A percentile compares a stretch with the other conserved stretches of the same genome.
Evolutionary conservation across 2,888 invertebrate species (phyloP).

Genomic region (Selenia dentaria): DNA sequence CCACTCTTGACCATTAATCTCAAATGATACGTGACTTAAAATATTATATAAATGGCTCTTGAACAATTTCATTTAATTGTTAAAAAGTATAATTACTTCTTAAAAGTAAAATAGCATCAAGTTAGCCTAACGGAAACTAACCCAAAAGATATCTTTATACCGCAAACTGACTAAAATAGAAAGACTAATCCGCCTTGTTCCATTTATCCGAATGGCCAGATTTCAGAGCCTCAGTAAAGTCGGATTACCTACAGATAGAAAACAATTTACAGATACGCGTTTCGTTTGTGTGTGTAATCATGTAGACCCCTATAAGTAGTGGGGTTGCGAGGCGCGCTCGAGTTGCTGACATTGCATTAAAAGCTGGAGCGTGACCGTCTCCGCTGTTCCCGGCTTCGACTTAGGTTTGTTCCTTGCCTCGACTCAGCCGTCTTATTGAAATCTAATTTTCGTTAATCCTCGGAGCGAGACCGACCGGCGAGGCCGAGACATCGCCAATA

Average conservation of each 20-base stretch:
- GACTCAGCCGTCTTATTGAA: slow-evolving; percentile 81
- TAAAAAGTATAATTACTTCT: too few relatives aligned
- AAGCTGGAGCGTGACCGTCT: slow-evolving; percentile 74
- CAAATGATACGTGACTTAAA: too few relatives aligned
- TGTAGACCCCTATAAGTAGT: slow-evolving; percentile 26
- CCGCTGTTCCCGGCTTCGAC: slow-evolving; percentile 67
- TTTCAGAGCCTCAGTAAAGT: slow-evolving; percentile 16
- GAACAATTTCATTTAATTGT: too few relatives aligned
- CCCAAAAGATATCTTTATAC: not conserved
- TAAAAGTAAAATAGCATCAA: too few relatives aligned
- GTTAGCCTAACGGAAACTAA: too few relatives aligned
- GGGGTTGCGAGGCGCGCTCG: slow-evolving; percentile 27
- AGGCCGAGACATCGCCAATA: slow-evolving; percentile 60
- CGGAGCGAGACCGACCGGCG: slow-evolving; percentile 57
- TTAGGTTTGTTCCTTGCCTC: slow-evolving; percentile 69
- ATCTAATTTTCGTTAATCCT: slow-evolving; percentile 83
- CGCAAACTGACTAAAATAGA: slow-evolving; percentile 4
- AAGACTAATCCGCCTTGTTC: slow-evolving; percentile 16
- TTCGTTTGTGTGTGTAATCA: slow-evolving; percentile 22
- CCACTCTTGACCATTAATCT: too few relatives aligned
- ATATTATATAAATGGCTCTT: too few relatives aligned
- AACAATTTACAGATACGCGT: slow-evolving; percentile 26
- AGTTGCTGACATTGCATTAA: slow-evolving; percentile 69
- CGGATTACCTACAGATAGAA: slow-evolving; percentile 22
- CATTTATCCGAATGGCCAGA: slow-evolving; percentile 23